Percentiles rank a stretch among this genome's conserved stretches.
Evolutionary conservation across 64 coral and sea anemone genomes (phyloP).

Genomic region (Catalaphyllia jardinei): DNA sequence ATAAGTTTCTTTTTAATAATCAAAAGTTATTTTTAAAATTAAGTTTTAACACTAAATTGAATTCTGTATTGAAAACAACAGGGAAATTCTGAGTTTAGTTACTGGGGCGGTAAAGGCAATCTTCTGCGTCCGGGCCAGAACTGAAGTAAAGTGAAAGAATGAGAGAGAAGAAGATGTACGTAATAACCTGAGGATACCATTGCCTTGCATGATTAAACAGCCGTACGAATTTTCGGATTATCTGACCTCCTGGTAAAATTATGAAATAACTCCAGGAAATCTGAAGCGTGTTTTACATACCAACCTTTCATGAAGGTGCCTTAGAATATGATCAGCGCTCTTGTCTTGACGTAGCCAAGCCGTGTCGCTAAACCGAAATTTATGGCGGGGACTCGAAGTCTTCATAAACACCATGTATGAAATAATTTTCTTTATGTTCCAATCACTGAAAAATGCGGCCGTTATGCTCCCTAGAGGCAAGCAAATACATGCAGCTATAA

Average conservation of each 20-base stretch:
- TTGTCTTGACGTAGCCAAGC: constrained; percentile 85
- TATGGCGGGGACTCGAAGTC: constrained; percentile 64
- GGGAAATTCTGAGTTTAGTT: too few species aligned
- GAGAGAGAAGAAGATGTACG: too few species aligned
- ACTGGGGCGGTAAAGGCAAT: too few species aligned
- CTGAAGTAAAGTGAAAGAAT: too few species aligned
- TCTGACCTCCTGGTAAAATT: background rate
- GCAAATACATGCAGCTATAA: background rate
- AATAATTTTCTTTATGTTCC: constrained; percentile 59
- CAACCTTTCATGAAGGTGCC: constrained; percentile 71
- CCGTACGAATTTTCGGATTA: background rate
- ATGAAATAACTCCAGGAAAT: background rate
- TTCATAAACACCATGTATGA: constrained; percentile 69
- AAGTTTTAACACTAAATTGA: too few species aligned
- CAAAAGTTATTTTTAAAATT: too few species aligned
- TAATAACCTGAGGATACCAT: too few species aligned
- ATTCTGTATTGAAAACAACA: too few species aligned
- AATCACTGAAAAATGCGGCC: constrained; percentile 30
- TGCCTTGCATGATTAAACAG: too few species aligned
- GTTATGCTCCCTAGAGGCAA: constrained; percentile 44
- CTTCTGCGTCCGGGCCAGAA: too few species aligned
- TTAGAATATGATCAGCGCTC: constrained; percentile 65
- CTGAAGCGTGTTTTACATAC: background rate
- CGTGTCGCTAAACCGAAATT: constrained; percentile 75
- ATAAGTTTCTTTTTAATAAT: too few species aligned